phyloP scores from a whole-genome alignment of 2,113 vertebrate species.

The Mellivora capensis region DNA sequence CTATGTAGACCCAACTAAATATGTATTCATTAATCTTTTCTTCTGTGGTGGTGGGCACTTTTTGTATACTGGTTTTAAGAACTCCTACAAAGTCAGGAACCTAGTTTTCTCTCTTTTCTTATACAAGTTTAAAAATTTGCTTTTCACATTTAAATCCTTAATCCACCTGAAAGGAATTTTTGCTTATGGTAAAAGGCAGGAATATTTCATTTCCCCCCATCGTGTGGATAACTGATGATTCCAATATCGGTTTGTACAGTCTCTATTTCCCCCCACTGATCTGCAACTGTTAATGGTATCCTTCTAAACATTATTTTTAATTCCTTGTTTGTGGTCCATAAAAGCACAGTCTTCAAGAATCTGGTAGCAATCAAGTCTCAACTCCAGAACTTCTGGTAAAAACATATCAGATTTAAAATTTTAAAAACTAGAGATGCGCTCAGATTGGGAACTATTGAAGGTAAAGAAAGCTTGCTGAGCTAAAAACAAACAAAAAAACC shows the following conservation, averaged over 20 bases:
- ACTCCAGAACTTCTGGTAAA: neutral
- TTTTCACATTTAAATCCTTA: neutral
- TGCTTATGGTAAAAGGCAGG: neutral
- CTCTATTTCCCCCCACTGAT: neutral
- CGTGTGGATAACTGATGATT: neutral
- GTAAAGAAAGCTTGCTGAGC: neutral
- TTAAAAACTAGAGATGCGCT: neutral
- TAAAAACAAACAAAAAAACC: neutral
- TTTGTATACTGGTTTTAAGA: neutral
- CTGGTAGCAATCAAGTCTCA: neutral
- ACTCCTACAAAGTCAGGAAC: neutral
- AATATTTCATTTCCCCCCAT: neutral
- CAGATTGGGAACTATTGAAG: neutral
- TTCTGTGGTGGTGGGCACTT: neutral
- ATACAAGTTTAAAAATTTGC: neutral
- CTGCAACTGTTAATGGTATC: neutral
- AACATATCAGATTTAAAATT: neutral
- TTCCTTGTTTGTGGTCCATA: neutral
- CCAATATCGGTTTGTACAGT: neutral
- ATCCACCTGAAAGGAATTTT: neutral
- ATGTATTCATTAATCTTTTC: neutral
- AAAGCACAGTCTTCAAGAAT: neutral
- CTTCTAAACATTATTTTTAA: neutral
- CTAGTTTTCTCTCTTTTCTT: neutral
- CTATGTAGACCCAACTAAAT: neutral